These are phyloP conservation scores for Eugnorisma glareosa DNA, from an alignment of 2,888 invertebrate genomes.

Conservation along the genomic window DNA sequence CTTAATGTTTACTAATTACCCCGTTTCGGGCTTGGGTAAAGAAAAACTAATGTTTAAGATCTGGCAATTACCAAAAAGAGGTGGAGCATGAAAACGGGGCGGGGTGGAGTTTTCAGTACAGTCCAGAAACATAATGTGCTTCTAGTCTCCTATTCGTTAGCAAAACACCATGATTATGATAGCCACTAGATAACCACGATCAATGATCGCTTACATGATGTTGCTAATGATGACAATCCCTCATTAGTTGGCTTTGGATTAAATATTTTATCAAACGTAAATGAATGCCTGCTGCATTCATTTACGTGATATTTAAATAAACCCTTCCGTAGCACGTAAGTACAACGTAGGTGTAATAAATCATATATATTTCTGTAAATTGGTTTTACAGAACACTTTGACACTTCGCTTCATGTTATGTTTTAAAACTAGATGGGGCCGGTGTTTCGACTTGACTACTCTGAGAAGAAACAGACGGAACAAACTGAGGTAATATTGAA, in stretches of 20 bases:
- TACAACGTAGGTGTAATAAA: background rate
- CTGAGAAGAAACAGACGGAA: no score
- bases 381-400: no score
- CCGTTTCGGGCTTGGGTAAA: background rate
- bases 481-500: no score
- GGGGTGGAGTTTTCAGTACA: background rate
- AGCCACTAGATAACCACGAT: no score
- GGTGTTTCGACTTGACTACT: no score
- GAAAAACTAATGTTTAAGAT: background rate
- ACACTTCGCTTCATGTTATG: no score
- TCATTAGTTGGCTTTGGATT: constrained; percentile 10
- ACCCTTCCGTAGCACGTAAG: background rate
- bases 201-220: background rate
- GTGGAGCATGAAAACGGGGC: background rate
- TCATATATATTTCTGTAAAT: no score
- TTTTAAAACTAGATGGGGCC: no score
- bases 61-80: background rate
- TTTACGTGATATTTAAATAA: background rate
- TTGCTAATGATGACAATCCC: background rate
- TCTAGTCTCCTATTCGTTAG: background rate
- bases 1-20: background rate
- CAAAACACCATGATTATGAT: background rate
- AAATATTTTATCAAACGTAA: background rate
- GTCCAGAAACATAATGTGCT: background rate
- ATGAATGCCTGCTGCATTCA: no score